Evolutionary conservation across 2,113 vertebrate genomes (phyloP), one percentile per base, ranked within the genome.

Genomic region (Danionella cerebrum): DNA sequence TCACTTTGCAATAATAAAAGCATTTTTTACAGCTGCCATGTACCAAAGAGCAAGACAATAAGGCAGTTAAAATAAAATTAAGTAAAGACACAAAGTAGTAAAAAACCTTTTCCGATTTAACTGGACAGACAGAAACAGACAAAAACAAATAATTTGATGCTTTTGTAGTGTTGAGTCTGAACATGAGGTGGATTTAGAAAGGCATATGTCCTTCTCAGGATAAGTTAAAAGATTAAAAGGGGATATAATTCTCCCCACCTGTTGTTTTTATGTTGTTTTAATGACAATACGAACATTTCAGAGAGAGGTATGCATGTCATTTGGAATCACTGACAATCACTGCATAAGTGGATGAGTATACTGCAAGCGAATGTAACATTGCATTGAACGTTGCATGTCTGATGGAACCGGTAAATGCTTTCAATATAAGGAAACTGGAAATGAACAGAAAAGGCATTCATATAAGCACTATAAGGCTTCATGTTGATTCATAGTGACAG

Each of bases 41-140:
- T 73, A 69, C 71, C 62, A 74, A 71, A 74, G 79, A 64, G 69
- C 69, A 51, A 78, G 76, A 79, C 50, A 59, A 73, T 83, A 79
- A 79, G 71, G 63, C 79, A 70, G 72, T 65, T 62, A 67, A 57
- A 45, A 60, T 64, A 48, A 6, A 36, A 8, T 8, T 14, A 47
- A 66, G 19, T 50, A 76, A 55, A 65, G 18, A 52, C 54, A 57
- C n/a, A n/a, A n/a, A 73, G 52, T 70, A 69, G 70, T 33, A 69
- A 75, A 73, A 54, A 38, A 36, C 25, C 39, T 14, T 33, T 35
- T 25, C 25, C 41, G 35, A 47, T 33, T 3, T 11, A 6, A 8
- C 24, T 53, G 10, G 10, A 24, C 19, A 4, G 27, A 21, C 41
- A 50, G 11, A 58, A 36, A 72, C 29, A 66, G 35, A 59, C 24